Evolutionary conservation across 2,888 invertebrate species (phyloP).

Genomic region (Drosophila planitibia): DNA sequence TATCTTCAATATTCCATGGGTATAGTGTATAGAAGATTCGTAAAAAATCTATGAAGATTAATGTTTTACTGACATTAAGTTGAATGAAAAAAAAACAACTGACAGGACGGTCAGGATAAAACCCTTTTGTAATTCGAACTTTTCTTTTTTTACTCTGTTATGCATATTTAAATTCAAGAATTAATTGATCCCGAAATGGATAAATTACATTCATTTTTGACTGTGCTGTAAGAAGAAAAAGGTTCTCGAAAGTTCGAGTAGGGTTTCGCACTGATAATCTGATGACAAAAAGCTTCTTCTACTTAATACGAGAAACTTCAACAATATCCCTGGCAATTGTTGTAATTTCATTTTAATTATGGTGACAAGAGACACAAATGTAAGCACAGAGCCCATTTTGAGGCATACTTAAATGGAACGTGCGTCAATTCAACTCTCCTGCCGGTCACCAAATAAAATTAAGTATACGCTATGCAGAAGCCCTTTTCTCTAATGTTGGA

Average conservation of each 20-base stretch:
- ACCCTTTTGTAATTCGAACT: conserved; percentile 2
- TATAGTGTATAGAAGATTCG: not conserved
- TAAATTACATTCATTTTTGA: conserved; percentile 11
- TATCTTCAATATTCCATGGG: not conserved
- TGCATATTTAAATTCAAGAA: conserved; percentile 6
- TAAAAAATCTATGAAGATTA: not conserved
- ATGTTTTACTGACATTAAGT: not conserved
- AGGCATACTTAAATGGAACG: conserved; percentile 34
- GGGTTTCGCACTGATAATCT: conserved; percentile 15
- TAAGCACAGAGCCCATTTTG: conserved; percentile 27
- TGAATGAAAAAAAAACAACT: not conserved
- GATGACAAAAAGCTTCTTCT: conserved; percentile 22
- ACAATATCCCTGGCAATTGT: conserved; percentile 44
- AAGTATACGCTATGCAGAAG: conserved; percentile 32
- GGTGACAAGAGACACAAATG: conserved; percentile 40
- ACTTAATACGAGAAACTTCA: conserved; percentile 9
- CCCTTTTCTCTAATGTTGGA: conserved; percentile 49
- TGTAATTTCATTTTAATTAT: conserved; percentile 63
- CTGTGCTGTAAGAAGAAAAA: not conserved
- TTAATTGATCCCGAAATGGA: not conserved
- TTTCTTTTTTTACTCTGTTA: conserved; percentile 2
- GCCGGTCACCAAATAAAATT: conserved; percentile 17
- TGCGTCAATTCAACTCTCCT: conserved; percentile 17
- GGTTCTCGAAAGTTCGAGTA: not conserved
- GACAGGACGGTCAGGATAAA: not conserved